Evolutionary conservation across 2,797 vertebrate species (phyloP), one percentile per base, ranked within the genome.

Genomic region (Pseudomugil tenellus): DNA sequence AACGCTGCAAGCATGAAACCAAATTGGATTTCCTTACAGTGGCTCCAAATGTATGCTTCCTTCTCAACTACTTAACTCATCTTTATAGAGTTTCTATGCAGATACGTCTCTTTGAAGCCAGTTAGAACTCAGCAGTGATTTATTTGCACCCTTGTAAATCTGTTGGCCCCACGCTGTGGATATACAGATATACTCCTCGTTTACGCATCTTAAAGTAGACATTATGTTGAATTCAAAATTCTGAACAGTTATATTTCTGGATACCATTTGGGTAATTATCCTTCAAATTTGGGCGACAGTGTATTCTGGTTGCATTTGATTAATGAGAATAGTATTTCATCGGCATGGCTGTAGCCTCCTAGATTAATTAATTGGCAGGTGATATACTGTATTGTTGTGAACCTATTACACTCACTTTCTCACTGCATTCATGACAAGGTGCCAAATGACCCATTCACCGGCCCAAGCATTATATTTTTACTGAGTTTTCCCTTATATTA

Each of bases 291-390:
- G 60, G 64, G 69, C 81, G 76, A 83, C 80, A 74, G 67, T 83
- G 80, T 71, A 86, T 89, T 76, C 70, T 79, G 60, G 57, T 87
- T 73, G 58, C 75, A 87, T 88, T 73, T 81, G 83, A 91, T 86
- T 84, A 87, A 89, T 87, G 84, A 82, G 61, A 87, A 83, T 77
- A 23, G 65, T 53, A 75, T 81, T 84, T 84, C 89, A 87, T 84
- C 72, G 71, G 68, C 77, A 2, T 39, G 70, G 70, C 58, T 46
- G 58, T 79, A 76, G 75, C 76, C 78, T 74, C 76, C 71, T 74
- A 67, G 76, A 91, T 89, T 84, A 84, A 90, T 89, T 86, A 86
- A 88, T 83, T 84, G 80, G 79, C 73, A 69, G 73, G 85, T 87
- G 77, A 88, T 87, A 78, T 74, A 71, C 74, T 88, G 69, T 74